A percentile compares a stretch with the other conserved stretches of the same genome.
Evolutionary conservation across 2,888 invertebrate species (phyloP).

Genomic region (Dinocampus coccinellae): DNA sequence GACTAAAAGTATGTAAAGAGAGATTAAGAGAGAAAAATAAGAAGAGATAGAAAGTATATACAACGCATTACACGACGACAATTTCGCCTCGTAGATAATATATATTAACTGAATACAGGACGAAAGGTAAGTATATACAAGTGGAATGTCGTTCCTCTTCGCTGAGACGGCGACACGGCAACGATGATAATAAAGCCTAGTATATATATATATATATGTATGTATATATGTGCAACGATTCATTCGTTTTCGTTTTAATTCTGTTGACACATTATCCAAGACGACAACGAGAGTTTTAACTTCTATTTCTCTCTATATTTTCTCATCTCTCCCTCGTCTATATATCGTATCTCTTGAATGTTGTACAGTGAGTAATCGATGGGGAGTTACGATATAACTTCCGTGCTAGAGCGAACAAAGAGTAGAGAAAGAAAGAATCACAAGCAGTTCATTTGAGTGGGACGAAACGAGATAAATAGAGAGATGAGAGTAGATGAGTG

Average conservation of each 20-base stretch:
- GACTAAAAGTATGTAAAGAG: too few relatives aligned
- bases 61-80: conserved; percentile 41
- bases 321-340: background rate
- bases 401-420: conserved; percentile 27
- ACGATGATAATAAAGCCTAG: conserved; percentile 37
- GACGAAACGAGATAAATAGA: too few relatives aligned
- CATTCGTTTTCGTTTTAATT: conserved; percentile 18
- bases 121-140: conserved; percentile 28
- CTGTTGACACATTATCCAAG: conserved; percentile 12
- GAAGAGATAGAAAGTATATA: background rate
- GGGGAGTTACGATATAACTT: conserved; percentile 29
- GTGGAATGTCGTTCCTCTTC: conserved; percentile 35
- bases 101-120: too few relatives aligned
- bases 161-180: conserved; percentile 36
- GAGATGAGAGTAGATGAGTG: background rate
- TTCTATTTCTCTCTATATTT: background rate
- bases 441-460: background rate
- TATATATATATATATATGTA: background rate
- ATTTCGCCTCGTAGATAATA: conserved; percentile 37
- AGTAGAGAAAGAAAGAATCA: background rate
- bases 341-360: background rate
- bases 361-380: conserved; percentile 33
- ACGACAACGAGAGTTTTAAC: background rate
- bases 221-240: background rate
- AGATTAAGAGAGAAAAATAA: too few relatives aligned